A percentile compares a stretch with the other conserved stretches of the same genome.
Conservation (phyloP, 1,140 invertebrate species). For the Augochlora pura region DNA sequence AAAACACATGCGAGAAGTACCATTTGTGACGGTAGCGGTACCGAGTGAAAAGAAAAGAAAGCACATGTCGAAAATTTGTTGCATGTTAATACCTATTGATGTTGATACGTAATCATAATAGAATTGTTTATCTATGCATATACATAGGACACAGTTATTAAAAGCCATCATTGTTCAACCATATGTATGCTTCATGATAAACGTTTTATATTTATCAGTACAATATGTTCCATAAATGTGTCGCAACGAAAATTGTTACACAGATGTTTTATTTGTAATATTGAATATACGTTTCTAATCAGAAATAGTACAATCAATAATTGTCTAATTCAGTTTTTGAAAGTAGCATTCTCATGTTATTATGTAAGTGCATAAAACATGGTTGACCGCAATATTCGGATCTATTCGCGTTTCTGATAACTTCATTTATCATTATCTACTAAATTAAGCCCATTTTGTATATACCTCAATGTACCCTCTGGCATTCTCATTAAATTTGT, state of each 20-base stretch:
- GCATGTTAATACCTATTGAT: constrained; percentile 62
- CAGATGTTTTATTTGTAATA: constrained; percentile 23
- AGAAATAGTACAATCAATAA: constrained; percentile 2
- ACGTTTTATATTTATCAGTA: constrained; percentile 29
- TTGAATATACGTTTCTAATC: constrained; percentile 12
- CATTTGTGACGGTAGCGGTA: constrained; percentile 53
- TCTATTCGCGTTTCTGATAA: constrained; percentile 34
- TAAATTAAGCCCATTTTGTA: constrained; percentile 59
- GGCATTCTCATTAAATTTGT: constrained; percentile 65
- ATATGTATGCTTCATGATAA: constrained; percentile 32
- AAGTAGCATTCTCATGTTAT: constrained; percentile 10
- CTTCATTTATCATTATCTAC: constrained; percentile 43
- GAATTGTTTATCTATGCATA: constrained; percentile 66
- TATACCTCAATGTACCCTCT: constrained; percentile 64
- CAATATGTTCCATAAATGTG: constrained; percentile 13
- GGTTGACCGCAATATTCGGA: constrained; percentile 17
- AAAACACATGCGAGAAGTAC: constrained; percentile 39
- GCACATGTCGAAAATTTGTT: constrained; percentile 48
- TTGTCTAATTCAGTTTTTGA: background rate
- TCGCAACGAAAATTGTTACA: constrained; percentile 33
- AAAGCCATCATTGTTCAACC: background rate
- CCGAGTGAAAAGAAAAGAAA: constrained; percentile 17
- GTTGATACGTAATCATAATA: constrained; percentile 54
- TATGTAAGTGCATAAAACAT: constrained; percentile 38
- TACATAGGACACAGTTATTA: constrained; percentile 30